phyloP scores from a whole-genome alignment of 2,113 vertebrate species.

The Saccopteryx bilineata region DNA sequence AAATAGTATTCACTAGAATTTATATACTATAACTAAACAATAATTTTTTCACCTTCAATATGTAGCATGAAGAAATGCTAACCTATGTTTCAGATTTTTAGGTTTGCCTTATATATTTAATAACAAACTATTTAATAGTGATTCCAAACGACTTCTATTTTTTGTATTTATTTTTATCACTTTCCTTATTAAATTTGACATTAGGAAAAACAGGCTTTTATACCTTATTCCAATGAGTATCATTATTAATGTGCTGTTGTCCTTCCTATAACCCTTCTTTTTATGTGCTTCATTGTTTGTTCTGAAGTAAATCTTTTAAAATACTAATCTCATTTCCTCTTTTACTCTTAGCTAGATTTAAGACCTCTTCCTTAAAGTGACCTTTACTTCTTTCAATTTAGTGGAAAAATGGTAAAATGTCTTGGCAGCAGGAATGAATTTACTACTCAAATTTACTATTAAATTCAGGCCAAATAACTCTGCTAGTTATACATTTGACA shows the following conservation, averaged over 20 bases:
- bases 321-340: constrained; percentile 23
- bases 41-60: constrained; percentile 24
- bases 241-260: not conserved
- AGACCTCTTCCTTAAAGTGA: constrained; percentile 16
- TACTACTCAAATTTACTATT: constrained; percentile 5
- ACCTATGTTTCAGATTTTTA: not conserved
- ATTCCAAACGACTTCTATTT: constrained; percentile 18
- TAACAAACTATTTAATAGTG: constrained; percentile 42
- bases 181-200: constrained; percentile 44
- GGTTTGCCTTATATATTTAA: not conserved
- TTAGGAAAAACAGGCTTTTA: not conserved
- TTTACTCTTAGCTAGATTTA: constrained; percentile 41
- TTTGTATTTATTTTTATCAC: constrained; percentile 54
- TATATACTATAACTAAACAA: not conserved
- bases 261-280: not conserved
- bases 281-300: not conserved
- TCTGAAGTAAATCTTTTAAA: constrained; percentile 52
- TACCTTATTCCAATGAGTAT: not conserved
- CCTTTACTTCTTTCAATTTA: not conserved
- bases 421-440: constrained; percentile 46
- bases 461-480: constrained; percentile 41
- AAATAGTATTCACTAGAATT: constrained; percentile 24
- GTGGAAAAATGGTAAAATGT: constrained; percentile 26
- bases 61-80: not conserved
- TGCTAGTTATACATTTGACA: not conserved